Percentiles rank a stretch among this genome's conserved stretches.
Evolutionary conservation across 1,140 invertebrate genomes (phyloP).

Genomic region (Rhopalosiphum maidis): DNA sequence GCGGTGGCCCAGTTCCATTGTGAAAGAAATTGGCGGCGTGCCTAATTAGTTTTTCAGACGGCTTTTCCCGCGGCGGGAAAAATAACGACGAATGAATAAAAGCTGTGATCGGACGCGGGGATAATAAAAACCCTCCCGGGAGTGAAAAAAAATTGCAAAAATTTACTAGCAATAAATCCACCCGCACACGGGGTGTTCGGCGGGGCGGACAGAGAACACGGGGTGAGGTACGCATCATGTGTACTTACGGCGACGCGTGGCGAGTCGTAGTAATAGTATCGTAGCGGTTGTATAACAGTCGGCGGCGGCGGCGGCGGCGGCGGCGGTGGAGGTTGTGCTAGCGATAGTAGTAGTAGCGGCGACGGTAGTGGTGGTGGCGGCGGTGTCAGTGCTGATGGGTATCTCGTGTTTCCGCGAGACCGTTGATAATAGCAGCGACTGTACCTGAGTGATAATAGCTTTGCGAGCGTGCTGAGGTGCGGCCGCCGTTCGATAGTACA

Average conservation of each 20-base stretch:
- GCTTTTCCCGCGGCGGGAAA: not conserved
- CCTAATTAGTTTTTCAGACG: conserved; percentile 55
- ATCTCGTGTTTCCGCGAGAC: not conserved
- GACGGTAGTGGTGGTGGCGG: not conserved
- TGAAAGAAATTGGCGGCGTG: conserved; percentile 44
- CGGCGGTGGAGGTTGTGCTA: not conserved
- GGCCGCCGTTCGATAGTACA: conserved; percentile 45
- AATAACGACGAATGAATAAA: not conserved
- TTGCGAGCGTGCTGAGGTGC: conserved; percentile 32
- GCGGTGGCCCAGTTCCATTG: conserved; percentile 31
- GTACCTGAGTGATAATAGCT: conserved; percentile 47
- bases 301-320: not conserved
- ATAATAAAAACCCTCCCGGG: not conserved
- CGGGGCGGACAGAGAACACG: not conserved
- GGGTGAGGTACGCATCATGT: not conserved
- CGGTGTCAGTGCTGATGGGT: not conserved
- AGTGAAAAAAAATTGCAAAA: not conserved
- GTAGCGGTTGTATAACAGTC: not conserved
- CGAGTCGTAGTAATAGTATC: not conserved
- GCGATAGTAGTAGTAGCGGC: not conserved
- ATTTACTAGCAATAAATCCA: not conserved
- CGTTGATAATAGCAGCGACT: not conserved
- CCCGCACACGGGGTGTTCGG: not conserved
- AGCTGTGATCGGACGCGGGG: not conserved
- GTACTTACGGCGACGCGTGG: not conserved